Conservation (phyloP, 2,888 invertebrate genomes). For the Poecilus cupreus region DNA sequence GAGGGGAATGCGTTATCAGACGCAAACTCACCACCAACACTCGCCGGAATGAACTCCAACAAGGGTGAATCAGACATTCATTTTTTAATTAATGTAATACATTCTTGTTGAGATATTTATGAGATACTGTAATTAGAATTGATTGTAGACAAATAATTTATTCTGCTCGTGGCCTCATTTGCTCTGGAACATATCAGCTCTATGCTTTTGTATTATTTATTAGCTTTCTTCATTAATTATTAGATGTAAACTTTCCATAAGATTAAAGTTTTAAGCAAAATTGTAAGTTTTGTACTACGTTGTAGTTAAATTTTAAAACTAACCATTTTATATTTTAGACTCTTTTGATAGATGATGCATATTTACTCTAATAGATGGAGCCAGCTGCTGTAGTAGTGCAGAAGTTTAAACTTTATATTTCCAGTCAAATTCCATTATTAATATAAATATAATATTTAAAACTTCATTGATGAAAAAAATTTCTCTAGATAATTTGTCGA, state of each 20-base stretch:
- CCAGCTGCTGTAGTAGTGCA: no score
- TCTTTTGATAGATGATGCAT: no score
- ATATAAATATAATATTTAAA: no score
- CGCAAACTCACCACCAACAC: neutral
- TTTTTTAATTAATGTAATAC: neutral
- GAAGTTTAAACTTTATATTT: no score
- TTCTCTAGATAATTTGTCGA: no score
- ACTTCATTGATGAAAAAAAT: no score
- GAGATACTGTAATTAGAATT: neutral
- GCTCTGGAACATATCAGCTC: neutral
- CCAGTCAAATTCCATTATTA: no score
- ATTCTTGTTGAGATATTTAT: neutral
- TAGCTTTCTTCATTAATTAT: neutral
- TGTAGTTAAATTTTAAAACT: no score
- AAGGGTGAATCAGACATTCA: neutral
- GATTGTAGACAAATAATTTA: neutral
- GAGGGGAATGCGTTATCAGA: neutral
- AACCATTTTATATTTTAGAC: no score
- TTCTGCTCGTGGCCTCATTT: neutral
- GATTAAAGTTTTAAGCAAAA: neutral
- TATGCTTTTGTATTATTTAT: neutral
- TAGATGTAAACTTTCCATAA: neutral
- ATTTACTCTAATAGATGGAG: no score
- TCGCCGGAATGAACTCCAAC: neutral
- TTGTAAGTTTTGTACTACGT: neutral